Conservation (phyloP, 2,113 vertebrate genomes). For the Leucopsar rothschildi region DNA sequence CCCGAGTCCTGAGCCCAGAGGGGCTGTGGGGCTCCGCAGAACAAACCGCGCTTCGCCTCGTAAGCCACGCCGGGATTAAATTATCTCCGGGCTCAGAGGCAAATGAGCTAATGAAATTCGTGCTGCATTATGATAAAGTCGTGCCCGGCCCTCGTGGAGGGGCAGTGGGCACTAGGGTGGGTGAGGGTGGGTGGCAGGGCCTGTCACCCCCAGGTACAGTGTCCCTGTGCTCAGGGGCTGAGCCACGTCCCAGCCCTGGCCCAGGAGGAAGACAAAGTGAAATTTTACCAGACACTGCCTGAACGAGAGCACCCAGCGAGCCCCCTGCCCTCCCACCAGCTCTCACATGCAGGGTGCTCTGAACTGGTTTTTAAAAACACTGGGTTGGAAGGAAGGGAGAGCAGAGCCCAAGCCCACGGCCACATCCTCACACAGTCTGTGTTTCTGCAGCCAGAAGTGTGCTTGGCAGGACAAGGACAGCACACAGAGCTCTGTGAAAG, state of each 20-base stretch:
- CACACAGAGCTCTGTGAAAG: not conserved
- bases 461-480: not conserved
- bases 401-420: fast-evolving
- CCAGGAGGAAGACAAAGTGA: not conserved
- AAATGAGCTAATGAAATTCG: slow-evolving; percentile 45
- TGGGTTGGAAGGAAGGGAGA: not conserved
- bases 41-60: not conserved
- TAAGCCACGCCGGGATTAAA: not conserved
- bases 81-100: slow-evolving; percentile 37
- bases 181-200: not conserved
- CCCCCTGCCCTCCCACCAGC: fast-evolving
- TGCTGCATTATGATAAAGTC: not conserved
- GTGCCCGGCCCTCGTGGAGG: not conserved
- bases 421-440: not conserved
- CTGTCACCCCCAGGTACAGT: not conserved
- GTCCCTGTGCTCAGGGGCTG: not conserved
- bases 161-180: not conserved
- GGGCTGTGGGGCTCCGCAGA: slow-evolving; percentile 19
- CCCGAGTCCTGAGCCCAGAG: not conserved
- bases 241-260: not conserved
- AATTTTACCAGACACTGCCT: too few species aligned
- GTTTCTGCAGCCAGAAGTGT: not conserved
- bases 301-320: fast-evolving
- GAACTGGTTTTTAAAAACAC: not conserved
- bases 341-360: fast-evolving